These are phyloP conservation scores for Torymus tubicola DNA, from an alignment of 2,888 invertebrate species.

Conservation along the genomic window DNA sequence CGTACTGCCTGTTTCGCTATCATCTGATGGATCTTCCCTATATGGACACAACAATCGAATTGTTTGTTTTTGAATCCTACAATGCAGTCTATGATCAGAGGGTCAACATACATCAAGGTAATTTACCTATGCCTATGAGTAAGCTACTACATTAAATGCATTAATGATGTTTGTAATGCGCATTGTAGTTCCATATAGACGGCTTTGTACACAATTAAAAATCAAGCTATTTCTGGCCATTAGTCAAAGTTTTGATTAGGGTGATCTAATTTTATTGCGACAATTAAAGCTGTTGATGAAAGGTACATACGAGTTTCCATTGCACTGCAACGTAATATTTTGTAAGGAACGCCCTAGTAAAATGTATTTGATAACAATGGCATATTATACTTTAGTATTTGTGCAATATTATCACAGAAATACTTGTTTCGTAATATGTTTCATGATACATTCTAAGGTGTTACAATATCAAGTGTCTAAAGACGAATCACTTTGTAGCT, in stretches of 20 bases:
- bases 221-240: not conserved
- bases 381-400: no score
- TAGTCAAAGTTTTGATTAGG: slow-evolving; percentile 1
- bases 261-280: no score
- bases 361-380: no score
- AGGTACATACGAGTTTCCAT: no score
- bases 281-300: no score
- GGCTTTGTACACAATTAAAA: not conserved
- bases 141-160: slow-evolving; percentile 29
- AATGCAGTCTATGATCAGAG: slow-evolving; percentile 15
- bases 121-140: slow-evolving; percentile 11
- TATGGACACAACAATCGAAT: slow-evolving; percentile 2
- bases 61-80: slow-evolving; percentile 12
- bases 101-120: slow-evolving; percentile 19
- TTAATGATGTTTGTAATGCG: slow-evolving; percentile 27
- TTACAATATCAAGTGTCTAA: no score
- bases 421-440: no score
- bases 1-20: slow-evolving; percentile 1
- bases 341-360: no score
- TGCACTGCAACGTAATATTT: no score
- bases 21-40: not conserved
- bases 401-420: no score
- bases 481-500: no score
- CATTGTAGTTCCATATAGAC: not conserved
- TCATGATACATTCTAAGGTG: no score